Conservation (phyloP, 2,797 vertebrate species). For the Borostomias antarcticus region DNA sequence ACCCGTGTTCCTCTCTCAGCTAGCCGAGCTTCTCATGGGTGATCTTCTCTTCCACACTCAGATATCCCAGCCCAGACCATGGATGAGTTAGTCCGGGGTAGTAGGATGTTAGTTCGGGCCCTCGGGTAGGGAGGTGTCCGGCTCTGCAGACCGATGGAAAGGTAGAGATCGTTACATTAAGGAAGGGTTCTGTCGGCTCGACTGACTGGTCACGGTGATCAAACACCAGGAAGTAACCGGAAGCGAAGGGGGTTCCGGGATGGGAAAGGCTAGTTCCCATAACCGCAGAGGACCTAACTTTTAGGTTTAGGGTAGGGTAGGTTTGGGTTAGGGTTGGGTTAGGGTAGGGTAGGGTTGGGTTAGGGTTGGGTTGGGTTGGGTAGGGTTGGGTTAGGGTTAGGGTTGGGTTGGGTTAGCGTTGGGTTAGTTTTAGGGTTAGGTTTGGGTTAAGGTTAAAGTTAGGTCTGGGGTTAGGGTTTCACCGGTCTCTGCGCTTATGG, state of each 20-base stretch:
- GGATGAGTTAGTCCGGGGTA: too few relatives aligned
- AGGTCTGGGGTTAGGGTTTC: too few relatives aligned
- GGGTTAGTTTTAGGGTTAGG: too few relatives aligned
- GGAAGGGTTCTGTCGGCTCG: not conserved
- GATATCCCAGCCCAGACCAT: not conserved
- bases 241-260: constrained; percentile 16
- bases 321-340: too few relatives aligned
- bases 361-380: too few relatives aligned
- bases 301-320: too few relatives aligned
- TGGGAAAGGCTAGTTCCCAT: not conserved
- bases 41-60: not conserved
- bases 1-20: not conserved
- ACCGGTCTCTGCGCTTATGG: too few relatives aligned
- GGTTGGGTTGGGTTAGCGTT: too few relatives aligned
- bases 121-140: not conserved
- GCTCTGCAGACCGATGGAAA: not conserved
- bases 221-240: not conserved
- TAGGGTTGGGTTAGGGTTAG: too few relatives aligned
- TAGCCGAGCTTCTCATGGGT: not conserved
- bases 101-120: not conserved
- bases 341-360: too few relatives aligned
- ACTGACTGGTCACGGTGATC: not conserved
- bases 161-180: not conserved
- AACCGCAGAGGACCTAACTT: not conserved
- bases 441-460: too few relatives aligned